Conservation (phyloP, 2,797 vertebrate species). For the Halcyon smyrnensis region DNA sequence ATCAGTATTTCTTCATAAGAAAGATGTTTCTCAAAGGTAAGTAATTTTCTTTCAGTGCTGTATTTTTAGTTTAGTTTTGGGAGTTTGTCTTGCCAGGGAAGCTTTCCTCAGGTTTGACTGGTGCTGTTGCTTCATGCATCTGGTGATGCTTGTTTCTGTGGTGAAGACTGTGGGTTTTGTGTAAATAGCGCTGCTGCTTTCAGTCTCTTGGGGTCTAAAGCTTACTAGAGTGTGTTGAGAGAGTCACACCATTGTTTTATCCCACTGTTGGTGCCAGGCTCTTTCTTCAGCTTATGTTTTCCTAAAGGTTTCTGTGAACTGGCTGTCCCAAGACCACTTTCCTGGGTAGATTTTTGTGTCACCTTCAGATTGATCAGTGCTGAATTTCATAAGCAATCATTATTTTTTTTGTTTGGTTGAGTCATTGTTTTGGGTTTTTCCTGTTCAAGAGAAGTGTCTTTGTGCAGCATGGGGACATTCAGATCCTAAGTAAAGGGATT, state of each 20-base stretch:
- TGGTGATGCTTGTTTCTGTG: not conserved
- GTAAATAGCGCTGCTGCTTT: fast-evolving
- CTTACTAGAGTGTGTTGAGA: not conserved
- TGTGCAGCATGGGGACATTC: not conserved
- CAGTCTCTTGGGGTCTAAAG: not conserved
- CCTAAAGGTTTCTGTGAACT: not conserved
- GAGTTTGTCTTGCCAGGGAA: not conserved
- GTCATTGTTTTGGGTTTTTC: not conserved
- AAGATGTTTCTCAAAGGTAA: not conserved
- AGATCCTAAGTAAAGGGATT: not conserved
- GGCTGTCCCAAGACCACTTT: not conserved
- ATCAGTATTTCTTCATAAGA: not conserved
- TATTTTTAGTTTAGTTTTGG: not conserved
- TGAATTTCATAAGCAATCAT: not conserved
- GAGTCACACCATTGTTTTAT: fast-evolving
- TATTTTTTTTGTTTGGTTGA: not conserved
- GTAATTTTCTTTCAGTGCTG: fast-evolving
- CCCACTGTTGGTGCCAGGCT: not conserved
- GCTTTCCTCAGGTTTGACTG: not conserved
- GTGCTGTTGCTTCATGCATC: fast-evolving
- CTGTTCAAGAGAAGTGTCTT: not conserved
- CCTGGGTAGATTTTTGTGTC: not conserved
- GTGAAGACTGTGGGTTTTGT: not conserved
- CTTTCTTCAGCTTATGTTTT: not conserved
- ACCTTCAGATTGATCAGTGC: not conserved